Percentiles rank a stretch among this genome's conserved stretches.
These are phyloP conservation scores for Ictalurus furcatus DNA, from an alignment of 2,113 vertebrate genomes.

Conservation along the genomic window DNA sequence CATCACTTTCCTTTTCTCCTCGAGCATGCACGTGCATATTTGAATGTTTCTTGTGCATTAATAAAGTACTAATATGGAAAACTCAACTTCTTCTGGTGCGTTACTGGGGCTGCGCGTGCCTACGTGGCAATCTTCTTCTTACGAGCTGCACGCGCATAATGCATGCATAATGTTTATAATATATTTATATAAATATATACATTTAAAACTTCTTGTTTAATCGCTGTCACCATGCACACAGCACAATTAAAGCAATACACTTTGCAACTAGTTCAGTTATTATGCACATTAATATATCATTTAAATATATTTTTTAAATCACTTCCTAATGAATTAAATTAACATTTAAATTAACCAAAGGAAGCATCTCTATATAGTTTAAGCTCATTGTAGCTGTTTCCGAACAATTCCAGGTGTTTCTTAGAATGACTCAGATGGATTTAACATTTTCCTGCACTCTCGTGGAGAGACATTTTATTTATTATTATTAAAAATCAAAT, in stretches of 20 bases:
- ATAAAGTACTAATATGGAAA: constrained; percentile 45
- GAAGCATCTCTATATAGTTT: background rate
- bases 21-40: constrained; percentile 3
- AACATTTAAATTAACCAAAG: background rate
- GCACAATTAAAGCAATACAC: background rate
- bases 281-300: no score
- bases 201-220: background rate
- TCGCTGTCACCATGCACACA: background rate
- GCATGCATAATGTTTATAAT: background rate
- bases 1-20: background rate
- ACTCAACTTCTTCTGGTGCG: background rate
- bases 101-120: constrained; percentile 20
- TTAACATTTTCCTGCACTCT: background rate
- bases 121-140: constrained; percentile 53
- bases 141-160: background rate
- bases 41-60: background rate
- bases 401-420: background rate
- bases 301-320: background rate
- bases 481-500: background rate
- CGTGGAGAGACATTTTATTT: background rate
- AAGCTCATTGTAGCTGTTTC: background rate
- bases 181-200: background rate
- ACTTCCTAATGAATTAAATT: background rate
- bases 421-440: background rate
- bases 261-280: no score